phyloP scores from a whole-genome alignment of 2,888 invertebrate species.

The Eristalinus sepulchralis region DNA sequence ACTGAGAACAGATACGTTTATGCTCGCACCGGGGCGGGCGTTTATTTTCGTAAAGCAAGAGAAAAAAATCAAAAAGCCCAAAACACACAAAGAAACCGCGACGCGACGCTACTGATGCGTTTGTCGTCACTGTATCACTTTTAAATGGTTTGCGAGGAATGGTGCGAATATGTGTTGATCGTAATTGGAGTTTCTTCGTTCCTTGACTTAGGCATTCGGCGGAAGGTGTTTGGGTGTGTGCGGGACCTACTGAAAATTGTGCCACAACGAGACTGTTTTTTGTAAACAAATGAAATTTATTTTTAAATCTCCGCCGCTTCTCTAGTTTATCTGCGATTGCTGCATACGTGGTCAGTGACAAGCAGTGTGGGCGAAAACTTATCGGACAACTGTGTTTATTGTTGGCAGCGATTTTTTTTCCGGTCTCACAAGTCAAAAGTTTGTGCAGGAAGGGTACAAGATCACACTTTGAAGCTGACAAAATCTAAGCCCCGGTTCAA shows the following conservation, averaged over 20 bases:
- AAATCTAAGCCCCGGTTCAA: no score
- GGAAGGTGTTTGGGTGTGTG: not conserved
- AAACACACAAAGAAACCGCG: not conserved
- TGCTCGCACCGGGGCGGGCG: not conserved
- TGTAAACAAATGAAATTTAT: slow-evolving; percentile 60
- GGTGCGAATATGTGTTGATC: slow-evolving; percentile 7
- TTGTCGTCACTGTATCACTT: slow-evolving; percentile 44
- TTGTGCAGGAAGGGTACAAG: no score
- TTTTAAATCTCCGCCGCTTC: slow-evolving; percentile 12
- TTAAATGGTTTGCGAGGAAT: slow-evolving; percentile 31
- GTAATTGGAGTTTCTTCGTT: not conserved
- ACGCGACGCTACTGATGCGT: not conserved
- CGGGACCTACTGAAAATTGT: slow-evolving; percentile 2
- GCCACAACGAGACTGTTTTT: slow-evolving; percentile 27
- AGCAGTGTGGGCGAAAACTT: slow-evolving; percentile 8
- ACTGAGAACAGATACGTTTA: not conserved
- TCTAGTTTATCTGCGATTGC: not conserved
- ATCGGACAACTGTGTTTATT: no score
- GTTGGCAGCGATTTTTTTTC: no score
- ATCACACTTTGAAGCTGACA: no score
- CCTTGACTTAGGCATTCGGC: not conserved
- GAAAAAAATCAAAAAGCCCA: not conserved
- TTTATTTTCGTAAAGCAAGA: not conserved
- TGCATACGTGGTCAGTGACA: not conserved
- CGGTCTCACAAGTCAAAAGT: no score